Conservation (phyloP, 2,113 vertebrate genomes). For the Erpornis zantholeuca region DNA sequence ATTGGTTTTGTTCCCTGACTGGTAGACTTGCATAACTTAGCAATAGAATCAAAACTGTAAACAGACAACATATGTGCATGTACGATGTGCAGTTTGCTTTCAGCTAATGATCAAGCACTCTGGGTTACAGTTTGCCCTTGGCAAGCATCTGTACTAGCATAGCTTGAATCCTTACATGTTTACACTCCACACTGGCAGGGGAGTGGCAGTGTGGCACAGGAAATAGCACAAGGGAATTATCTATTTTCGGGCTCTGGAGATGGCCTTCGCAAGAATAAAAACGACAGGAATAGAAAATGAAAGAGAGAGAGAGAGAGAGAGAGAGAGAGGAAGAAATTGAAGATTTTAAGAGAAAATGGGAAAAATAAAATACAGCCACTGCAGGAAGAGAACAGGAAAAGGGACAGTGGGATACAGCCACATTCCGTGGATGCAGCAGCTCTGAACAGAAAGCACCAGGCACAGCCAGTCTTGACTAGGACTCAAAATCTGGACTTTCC, state of each 20-base stretch:
- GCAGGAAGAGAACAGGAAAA: background rate
- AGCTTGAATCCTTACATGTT: conserved; percentile 38
- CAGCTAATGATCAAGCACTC: conserved; percentile 62
- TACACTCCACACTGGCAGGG: conserved; percentile 5
- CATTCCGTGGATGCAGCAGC: background rate
- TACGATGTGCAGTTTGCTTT: conserved; percentile 31
- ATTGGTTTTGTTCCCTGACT: conserved; percentile 42
- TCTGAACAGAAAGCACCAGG: background rate
- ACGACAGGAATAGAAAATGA: background rate
- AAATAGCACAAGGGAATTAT: background rate
- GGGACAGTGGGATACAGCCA: background rate
- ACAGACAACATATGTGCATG: conserved; percentile 51
- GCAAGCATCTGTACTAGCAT: conserved; percentile 41
- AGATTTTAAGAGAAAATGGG: background rate
- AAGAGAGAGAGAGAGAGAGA: background rate
- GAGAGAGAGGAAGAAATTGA: background rate
- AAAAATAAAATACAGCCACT: background rate
- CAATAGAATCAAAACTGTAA: conserved; percentile 44
- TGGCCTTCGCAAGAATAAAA: background rate
- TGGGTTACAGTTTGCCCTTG: conserved; percentile 52
- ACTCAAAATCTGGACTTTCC: background rate
- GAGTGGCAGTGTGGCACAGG: conserved; percentile 28
- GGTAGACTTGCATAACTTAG: conserved; percentile 62
- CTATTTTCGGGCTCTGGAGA: background rate
- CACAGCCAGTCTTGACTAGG: background rate